Evolutionary conservation across 1,140 invertebrate species (phyloP).

Genomic region (Bombyx mori): DNA sequence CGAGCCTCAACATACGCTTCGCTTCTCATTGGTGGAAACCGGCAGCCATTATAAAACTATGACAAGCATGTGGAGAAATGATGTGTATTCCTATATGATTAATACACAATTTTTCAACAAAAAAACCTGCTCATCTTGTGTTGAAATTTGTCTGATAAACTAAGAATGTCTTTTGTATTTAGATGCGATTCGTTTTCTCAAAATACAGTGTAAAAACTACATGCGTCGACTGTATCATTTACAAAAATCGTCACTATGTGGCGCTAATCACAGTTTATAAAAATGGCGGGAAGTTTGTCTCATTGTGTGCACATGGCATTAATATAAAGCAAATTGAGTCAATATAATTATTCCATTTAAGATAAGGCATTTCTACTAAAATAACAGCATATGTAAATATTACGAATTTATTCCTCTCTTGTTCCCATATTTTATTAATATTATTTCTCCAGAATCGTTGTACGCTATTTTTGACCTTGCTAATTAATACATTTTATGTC

Average conservation of each 20-base stretch:
- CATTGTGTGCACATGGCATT: no score
- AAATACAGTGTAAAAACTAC: slow-evolving; percentile 11
- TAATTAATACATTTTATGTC: no score
- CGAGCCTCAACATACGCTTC: slow-evolving; percentile 75
- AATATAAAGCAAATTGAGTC: no score
- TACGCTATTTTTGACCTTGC: no score
- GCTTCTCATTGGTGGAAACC: slow-evolving; percentile 70
- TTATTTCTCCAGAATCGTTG: no score
- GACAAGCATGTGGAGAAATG: slow-evolving; percentile 44
- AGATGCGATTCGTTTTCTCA: background rate
- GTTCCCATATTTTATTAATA: no score
- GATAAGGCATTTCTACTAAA: no score
- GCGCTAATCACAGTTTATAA: slow-evolving; percentile 10
- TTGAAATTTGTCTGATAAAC: slow-evolving; percentile 20
- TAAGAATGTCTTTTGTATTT: background rate
- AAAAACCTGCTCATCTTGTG: slow-evolving; percentile 11
- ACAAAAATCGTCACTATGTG: slow-evolving; percentile 14
- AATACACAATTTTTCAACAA: slow-evolving; percentile 5
- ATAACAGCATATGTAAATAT: no score
- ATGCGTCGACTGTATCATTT: slow-evolving; percentile 17
- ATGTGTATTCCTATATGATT: slow-evolving; percentile 17
- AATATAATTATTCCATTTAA: no score
- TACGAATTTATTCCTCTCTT: no score
- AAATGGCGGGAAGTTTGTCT: slow-evolving; percentile 28
- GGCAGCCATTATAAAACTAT: slow-evolving; percentile 45